phyloP scores from a whole-genome alignment of 1,140 invertebrate species.

The Mercenaria mercenaria region DNA sequence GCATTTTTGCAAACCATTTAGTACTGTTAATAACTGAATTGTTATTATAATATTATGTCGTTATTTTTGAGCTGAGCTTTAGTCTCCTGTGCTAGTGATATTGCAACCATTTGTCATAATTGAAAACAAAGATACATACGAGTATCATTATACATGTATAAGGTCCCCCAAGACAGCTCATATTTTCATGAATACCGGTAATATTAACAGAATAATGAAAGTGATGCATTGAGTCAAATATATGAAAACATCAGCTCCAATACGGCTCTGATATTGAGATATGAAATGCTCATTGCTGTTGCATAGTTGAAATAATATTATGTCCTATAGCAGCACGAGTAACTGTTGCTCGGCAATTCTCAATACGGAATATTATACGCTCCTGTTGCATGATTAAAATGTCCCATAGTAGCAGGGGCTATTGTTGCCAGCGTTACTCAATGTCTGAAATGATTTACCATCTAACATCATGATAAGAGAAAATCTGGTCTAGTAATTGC shows the following conservation, averaged over 20 bases:
- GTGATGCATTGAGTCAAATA: background rate
- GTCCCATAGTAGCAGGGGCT: background rate
- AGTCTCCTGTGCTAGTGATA: too few species aligned
- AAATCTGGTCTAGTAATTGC: background rate
- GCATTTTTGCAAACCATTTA: too few species aligned
- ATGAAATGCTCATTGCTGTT: too few species aligned
- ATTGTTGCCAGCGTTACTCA: background rate
- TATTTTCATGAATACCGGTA: background rate
- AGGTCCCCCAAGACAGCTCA: background rate
- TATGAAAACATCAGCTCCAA: background rate
- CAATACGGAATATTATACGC: too few species aligned
- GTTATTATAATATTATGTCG: too few species aligned
- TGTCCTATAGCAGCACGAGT: too few species aligned
- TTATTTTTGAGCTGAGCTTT: too few species aligned
- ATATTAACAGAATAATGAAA: background rate
- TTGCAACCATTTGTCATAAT: too few species aligned
- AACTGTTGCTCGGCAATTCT: too few species aligned
- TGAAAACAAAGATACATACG: too few species aligned
- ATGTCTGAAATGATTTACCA: background rate
- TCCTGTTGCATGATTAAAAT: background rate
- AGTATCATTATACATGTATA: background rate
- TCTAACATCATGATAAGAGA: background rate
- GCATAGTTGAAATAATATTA: too few species aligned
- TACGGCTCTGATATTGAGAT: background rate
- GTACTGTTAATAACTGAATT: too few species aligned